Evolutionary conservation across 2,113 vertebrate species (phyloP).

Genomic region (Poeciliopsis occidentalis): DNA sequence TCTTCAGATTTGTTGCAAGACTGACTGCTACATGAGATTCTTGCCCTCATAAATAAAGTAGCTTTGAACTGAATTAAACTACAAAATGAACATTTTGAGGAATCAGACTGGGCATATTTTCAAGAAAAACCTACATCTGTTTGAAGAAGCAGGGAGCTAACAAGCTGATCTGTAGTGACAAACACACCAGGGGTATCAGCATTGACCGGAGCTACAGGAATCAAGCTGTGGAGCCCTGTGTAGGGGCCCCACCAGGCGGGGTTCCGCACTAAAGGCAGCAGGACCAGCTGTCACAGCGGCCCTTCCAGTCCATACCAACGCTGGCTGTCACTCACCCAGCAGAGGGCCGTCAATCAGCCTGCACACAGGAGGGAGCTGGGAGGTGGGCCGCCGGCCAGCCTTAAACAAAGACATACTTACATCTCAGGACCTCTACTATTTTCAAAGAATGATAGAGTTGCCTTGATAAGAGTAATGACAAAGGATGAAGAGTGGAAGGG

Average conservation of each 20-base stretch:
- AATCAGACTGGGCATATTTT: not conserved
- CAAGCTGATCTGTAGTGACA: constrained; percentile 54
- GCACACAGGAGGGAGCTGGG: constrained; percentile 72
- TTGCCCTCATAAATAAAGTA: no score
- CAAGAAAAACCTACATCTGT: constrained; percentile 5
- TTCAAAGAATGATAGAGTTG: constrained; percentile 81
- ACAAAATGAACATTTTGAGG: no score
- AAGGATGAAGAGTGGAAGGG: constrained; percentile 72
- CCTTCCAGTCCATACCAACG: constrained; percentile 68
- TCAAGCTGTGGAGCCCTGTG: constrained; percentile 38
- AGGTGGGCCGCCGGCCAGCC: constrained; percentile 61
- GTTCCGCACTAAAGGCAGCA: constrained; percentile 29
- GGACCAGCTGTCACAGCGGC: constrained; percentile 68
- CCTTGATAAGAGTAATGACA: constrained; percentile 81
- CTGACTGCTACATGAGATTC: no score
- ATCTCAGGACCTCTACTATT: constrained; percentile 73
- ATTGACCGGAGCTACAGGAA: constrained; percentile 24
- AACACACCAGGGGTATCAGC: constrained; percentile 34
- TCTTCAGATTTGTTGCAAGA: no score
- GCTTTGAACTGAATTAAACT: no score
- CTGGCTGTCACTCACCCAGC: constrained; percentile 82
- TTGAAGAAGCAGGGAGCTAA: constrained; percentile 26
- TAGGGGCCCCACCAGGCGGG: constrained; percentile 30
- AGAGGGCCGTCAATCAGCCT: constrained; percentile 80
- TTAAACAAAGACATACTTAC: constrained; percentile 80